Percentiles rank a stretch among this genome's conserved stretches.
Evolutionary conservation across 2,113 vertebrate genomes (phyloP).

Genomic region (Indicator indicator): DNA sequence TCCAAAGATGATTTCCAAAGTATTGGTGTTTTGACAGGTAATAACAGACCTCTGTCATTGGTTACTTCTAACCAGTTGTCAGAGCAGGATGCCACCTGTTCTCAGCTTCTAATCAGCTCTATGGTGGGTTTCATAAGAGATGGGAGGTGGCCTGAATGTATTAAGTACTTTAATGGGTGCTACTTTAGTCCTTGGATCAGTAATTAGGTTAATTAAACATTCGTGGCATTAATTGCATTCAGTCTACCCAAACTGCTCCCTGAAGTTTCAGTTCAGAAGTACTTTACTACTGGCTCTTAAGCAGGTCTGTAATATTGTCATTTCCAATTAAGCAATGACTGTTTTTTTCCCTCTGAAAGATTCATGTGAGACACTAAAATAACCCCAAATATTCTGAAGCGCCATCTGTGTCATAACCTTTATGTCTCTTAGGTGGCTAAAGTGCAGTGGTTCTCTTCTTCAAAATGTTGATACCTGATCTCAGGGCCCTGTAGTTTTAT

Average conservation of each 20-base stretch:
- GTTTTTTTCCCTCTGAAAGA: neutral
- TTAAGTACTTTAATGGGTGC: neutral
- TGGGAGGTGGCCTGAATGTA: neutral
- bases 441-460: neutral
- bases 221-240: neutral
- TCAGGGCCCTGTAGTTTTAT: neutral
- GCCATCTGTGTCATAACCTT: neutral
- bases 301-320: neutral
- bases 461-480: neutral
- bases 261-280: constrained; percentile 23
- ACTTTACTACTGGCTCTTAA: neutral
- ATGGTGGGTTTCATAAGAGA: neutral
- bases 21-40: neutral
- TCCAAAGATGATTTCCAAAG: constrained; percentile 14
- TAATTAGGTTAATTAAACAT: constrained; percentile 37
- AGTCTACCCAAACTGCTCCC: neutral
- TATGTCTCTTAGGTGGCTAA: neutral
- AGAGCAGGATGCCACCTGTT: constrained; percentile 8
- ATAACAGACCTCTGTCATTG: neutral
- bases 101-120: neutral
- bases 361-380: neutral
- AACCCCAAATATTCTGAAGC: neutral
- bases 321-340: neutral
- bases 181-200: neutral
- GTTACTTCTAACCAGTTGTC: neutral